phyloP scores from a whole-genome alignment of 2,113 vertebrate species.

The Hippocampus zosterae region DNA sequence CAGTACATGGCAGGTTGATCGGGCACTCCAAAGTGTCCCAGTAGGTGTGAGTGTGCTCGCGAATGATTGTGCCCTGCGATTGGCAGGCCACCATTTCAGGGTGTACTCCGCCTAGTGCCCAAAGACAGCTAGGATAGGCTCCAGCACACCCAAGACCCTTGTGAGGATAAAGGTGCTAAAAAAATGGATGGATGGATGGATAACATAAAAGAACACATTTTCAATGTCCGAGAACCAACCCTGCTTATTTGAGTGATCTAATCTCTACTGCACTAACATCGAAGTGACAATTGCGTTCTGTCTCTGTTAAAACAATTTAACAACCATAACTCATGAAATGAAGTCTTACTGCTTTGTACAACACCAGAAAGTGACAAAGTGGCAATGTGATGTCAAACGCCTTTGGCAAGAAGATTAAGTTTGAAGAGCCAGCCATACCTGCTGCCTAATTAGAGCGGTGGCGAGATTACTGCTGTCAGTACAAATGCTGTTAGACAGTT shows the following conservation, averaged over 20 bases:
- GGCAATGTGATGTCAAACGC: conserved; percentile 5
- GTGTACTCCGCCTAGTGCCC: too few species aligned
- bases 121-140: too few species aligned
- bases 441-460: conserved; percentile 35
- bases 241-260: neutral
- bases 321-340: neutral
- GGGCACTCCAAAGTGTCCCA: too few species aligned
- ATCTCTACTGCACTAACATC: neutral
- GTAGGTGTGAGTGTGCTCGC: too few species aligned
- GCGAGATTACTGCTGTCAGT: conserved; percentile 29
- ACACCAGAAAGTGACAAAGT: conserved; percentile 5
- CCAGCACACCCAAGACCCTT: too few species aligned
- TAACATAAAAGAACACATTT: too few species aligned
- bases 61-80: too few species aligned
- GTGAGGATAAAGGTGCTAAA: too few species aligned
- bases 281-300: neutral
- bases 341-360: neutral
- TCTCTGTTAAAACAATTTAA: neutral
- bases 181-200: too few species aligned
- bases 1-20: too few species aligned
- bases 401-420: conserved; percentile 29
- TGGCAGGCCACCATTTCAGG: too few species aligned
- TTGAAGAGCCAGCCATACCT: conserved; percentile 49
- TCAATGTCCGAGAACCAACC: neutral
- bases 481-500: conserved; percentile 23